Conservation (phyloP, 2,113 vertebrate genomes). For the Theropithecus gelada region DNA sequence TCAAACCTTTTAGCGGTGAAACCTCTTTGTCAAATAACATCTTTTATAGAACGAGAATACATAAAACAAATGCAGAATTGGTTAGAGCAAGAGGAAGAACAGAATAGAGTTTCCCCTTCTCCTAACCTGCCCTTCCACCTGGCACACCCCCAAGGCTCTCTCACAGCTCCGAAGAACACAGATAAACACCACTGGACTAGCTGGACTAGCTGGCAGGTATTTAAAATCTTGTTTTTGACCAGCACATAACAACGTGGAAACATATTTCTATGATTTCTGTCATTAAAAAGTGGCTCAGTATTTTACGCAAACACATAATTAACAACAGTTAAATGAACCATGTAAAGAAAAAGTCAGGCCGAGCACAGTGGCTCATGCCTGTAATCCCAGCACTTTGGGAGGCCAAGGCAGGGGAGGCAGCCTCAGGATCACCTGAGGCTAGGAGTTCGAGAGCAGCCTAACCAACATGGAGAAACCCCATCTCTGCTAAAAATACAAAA, state of each 20-base stretch:
- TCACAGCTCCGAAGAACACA: neutral
- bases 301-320: neutral
- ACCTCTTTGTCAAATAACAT: slow-evolving; percentile 14
- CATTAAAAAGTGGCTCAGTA: neutral
- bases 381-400: too few relatives aligned
- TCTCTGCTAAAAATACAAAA: too few relatives aligned
- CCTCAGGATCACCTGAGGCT: too few relatives aligned
- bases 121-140: neutral
- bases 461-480: too few relatives aligned
- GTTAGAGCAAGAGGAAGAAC: neutral
- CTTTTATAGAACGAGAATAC: neutral
- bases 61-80: neutral
- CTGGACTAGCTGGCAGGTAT: neutral
- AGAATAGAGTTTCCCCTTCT: neutral
- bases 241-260: neutral
- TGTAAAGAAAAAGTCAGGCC: neutral
- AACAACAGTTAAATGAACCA: slow-evolving; percentile 2
- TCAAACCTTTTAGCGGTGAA: neutral
- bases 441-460: too few relatives aligned
- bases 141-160: too few relatives aligned
- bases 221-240: neutral
- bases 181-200: neutral
- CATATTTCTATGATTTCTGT: neutral
- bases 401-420: too few relatives aligned
- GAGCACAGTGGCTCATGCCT: too few relatives aligned